Evolutionary conservation across 2,113 vertebrate genomes (phyloP), one percentile per base, ranked within the genome.

Genomic region (Phaethornis superciliosus): DNA sequence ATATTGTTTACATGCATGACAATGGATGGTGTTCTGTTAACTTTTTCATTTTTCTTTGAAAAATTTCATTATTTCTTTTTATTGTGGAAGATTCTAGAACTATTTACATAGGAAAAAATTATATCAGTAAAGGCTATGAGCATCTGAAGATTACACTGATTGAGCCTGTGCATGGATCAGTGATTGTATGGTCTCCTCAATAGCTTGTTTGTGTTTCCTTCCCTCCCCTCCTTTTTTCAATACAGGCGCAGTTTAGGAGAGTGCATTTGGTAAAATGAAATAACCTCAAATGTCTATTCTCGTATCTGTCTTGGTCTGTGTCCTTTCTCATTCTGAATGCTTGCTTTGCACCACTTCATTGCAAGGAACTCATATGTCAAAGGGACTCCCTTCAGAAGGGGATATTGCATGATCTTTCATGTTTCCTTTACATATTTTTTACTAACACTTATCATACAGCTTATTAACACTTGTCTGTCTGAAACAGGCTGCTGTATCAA

Each of bases 381-480:
- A 98, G 98, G 97, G 96, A 98, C 93, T 97, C 97, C 97, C 96
- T 98, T 98, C 96, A 96, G 96, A 98, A 97, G 96, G 97, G 98
- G 97, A 97, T 97, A 97, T 98, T 98, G 98, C 98, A 99, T 98
- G 98, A 97, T 96, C 94, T 96, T 96, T 97, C 95, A 96, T 97
- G 75, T 97, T 95, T 94, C 89, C 78, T 97, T 96, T 95, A 94
- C 96, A 88, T 95, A 95, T 97, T 96, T 97, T 49, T 96, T 98
- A 98, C 98, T 99, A 98, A 98, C 98, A 97, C 94, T 96, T 98
- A 97, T 96, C 97, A 97, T 98, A 98, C 94, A 96, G 98, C 98
- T 98, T 98, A 98, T 98, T 99, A 99, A 99, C 98, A 97, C 94
- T 91, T 97, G 97, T 97, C 97, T 98, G 97, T 98, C 97, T 97